Evolutionary conservation across 2,888 invertebrate species (phyloP).

Genomic region (Thymelicus sylvestris): DNA sequence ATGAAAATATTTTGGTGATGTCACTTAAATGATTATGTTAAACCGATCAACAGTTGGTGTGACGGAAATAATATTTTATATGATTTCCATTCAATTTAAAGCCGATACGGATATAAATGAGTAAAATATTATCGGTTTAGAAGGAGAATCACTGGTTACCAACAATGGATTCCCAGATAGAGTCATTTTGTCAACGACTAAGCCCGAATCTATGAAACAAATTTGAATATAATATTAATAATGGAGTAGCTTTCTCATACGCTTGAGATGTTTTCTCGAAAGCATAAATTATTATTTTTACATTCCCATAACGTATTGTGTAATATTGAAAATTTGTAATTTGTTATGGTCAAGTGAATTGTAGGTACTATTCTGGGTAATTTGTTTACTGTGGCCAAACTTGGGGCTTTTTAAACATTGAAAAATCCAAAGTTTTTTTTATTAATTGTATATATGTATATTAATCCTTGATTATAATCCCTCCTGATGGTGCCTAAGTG

Average conservation of each 20-base stretch:
- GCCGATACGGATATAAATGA: slow-evolving; percentile 54
- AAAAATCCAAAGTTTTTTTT: no score
- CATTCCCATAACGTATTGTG: slow-evolving; percentile 11
- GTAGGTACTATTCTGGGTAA: neutral
- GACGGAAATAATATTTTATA: slow-evolving; percentile 50
- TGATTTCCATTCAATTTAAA: slow-evolving; percentile 63
- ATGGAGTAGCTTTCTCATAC: slow-evolving; percentile 19
- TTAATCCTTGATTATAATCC: no score
- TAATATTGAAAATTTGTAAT: slow-evolving; percentile 8
- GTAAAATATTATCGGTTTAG: slow-evolving; percentile 58
- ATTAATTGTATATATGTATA: no score
- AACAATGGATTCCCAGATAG: slow-evolving; percentile 60
- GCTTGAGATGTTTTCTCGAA: slow-evolving; percentile 32
- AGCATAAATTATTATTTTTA: slow-evolving; percentile 15
- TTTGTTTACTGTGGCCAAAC: neutral
- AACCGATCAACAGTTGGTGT: slow-evolving; percentile 23
- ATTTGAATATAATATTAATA: slow-evolving; percentile 57
- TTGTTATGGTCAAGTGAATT: neutral
- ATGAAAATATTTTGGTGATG: slow-evolving; percentile 28
- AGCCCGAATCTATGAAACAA: slow-evolving; percentile 49
- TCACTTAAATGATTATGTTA: slow-evolving; percentile 33
- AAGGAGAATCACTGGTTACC: slow-evolving; percentile 52
- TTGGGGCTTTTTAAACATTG: no score
- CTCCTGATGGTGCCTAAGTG: no score
- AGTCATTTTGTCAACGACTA: slow-evolving; percentile 61